Percentiles rank a stretch among this genome's conserved stretches.
These are phyloP conservation scores for Acholoe squamosa DNA, from an alignment of 2,888 invertebrate genomes.

Conservation along the genomic window DNA sequence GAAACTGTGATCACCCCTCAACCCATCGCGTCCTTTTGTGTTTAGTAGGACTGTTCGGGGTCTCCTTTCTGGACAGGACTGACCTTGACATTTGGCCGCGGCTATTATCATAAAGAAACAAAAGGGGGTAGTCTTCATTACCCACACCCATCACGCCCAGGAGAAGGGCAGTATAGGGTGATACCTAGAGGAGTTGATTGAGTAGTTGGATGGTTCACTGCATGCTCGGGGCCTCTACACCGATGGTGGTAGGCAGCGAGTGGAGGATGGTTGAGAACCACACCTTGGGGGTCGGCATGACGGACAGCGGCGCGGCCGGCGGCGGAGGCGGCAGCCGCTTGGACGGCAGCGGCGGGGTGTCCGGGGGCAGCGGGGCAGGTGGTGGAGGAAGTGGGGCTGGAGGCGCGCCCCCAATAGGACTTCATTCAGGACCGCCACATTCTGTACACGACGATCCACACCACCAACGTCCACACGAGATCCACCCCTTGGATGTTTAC, in stretches of 20 bases:
- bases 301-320: slow-evolving; percentile 15
- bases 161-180: no score
- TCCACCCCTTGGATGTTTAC: slow-evolving; percentile 30
- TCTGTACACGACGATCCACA: neutral
- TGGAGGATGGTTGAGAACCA: slow-evolving; percentile 53
- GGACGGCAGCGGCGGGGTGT: neutral
- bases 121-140: no score
- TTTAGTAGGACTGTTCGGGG: no score
- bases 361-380: neutral
- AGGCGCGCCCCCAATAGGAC: neutral
- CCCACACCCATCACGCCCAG: no score
- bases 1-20: no score
- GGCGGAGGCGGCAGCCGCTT: neutral
- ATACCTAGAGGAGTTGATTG: neutral
- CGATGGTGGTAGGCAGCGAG: slow-evolving; percentile 56
- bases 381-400: neutral
- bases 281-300: neutral
- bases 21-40: no score
- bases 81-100: no score
- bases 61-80: no score
- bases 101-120: no score
- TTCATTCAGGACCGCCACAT: no score
- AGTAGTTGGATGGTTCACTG: slow-evolving; percentile 30
- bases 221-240: slow-evolving; percentile 40
- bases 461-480: neutral